Percentiles rank a stretch among this genome's conserved stretches.
phyloP scores from a whole-genome alignment of 2,797 vertebrate species.

The Myoxocephalus aenaeus region DNA sequence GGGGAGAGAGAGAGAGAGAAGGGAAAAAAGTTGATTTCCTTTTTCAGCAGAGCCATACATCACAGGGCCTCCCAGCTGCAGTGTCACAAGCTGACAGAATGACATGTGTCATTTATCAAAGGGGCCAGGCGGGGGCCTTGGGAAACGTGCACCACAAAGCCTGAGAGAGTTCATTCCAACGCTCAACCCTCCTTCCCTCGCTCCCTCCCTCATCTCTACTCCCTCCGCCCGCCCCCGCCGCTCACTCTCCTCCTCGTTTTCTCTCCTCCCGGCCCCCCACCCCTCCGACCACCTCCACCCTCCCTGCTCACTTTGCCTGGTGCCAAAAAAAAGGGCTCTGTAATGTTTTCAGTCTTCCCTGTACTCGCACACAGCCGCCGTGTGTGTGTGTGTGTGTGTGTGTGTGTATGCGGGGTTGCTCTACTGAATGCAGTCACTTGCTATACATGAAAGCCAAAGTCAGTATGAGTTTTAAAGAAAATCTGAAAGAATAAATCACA shows the following conservation, averaged over 20 bases:
- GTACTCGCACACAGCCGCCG: slow-evolving; percentile 47
- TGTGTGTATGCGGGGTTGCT: slow-evolving; percentile 19
- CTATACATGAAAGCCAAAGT: slow-evolving; percentile 49
- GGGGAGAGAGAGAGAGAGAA: slow-evolving; percentile 40
- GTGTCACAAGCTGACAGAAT: slow-evolving; percentile 99
- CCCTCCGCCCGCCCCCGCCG: slow-evolving; percentile 73
- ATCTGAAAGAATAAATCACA: slow-evolving; percentile 34
- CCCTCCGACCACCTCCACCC: slow-evolving; percentile 63
- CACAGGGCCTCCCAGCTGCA: slow-evolving; percentile 96
- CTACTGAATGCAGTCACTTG: slow-evolving; percentile 43
- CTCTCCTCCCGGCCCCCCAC: slow-evolving; percentile 39
- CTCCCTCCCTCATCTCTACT: slow-evolving; percentile 66
- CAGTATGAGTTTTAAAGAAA: slow-evolving; percentile 43
- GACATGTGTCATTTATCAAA: slow-evolving; percentile 99
- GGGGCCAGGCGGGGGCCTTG: slow-evolving; percentile 97
- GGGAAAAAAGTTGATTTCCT: slow-evolving; percentile 94
- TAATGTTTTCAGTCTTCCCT: slow-evolving; percentile 91
- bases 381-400: slow-evolving; percentile 23
- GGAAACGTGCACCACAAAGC: slow-evolving; percentile 97
- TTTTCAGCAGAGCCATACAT: slow-evolving; percentile 96
- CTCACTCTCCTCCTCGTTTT: slow-evolving; percentile 72
- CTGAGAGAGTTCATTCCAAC: slow-evolving; percentile 97
- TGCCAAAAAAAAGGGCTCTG: slow-evolving; percentile 90
- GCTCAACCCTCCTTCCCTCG: slow-evolving; percentile 83
- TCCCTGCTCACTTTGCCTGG: slow-evolving; percentile 88